Evolutionary conservation across 1,140 invertebrate species (phyloP), one percentile per base, ranked within the genome.

Genomic region (Temnothorax longispinosus): DNA sequence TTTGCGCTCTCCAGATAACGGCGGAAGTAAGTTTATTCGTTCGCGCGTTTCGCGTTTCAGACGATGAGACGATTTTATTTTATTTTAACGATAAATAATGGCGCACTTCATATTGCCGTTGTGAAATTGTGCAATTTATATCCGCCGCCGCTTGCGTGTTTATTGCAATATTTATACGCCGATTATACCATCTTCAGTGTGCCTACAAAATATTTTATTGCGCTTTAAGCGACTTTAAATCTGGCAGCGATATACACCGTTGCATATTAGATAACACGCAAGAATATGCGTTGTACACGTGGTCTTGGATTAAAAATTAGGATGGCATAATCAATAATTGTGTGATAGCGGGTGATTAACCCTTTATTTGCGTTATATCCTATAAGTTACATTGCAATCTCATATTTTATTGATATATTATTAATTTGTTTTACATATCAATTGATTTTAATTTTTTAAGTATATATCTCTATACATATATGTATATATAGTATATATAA

Each of bases 61-160:
- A 65, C 47, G 35, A 18, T 11, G n/a, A 64, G 75, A 27, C 27
- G 44, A 82, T 82, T 82, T 72, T 72, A 72, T 82, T 56, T 72
- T 50, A 18, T 18, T n/a, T 27, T 72, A 82, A 82, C 52, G 47
- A 82, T 58, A 72, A 72, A 82, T 82, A 82, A 82, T 82, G 38
- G 50, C 18, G 38, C 58, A 44, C 50, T 82, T 56, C 10, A 52
- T 44, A 71, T 11, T 56, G 47, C 47, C 18, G 21, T 21, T 13
- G 50, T 11, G n/a, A 38, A 82, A 72, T 71, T 71, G 65, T 56
- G 50, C 27, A 71, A 81, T 82, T 82, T 82, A 82, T 58, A 58
- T 72, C 64, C 64, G 47, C 35, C 64, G 47, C 35, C 47, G 58
- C 32, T 72, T 82, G 21, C 47, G 69, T 56, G 21, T n/a, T 15